Base-by-base conservation (phyloP, 2,113 vertebrate species). In the Pangasianodon gigas region DNA sequence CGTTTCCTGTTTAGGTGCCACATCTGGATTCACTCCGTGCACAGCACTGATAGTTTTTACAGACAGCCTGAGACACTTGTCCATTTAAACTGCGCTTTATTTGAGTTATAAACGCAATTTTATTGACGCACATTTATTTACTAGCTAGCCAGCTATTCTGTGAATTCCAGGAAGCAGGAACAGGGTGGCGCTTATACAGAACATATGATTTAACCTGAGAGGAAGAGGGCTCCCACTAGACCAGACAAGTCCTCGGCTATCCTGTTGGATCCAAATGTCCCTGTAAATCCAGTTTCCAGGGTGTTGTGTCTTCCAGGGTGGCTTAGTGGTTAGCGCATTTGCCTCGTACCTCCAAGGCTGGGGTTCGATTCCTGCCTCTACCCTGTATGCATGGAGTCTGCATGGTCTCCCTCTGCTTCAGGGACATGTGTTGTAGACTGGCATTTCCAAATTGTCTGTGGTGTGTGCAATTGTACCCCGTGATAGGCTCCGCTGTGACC, bases 141-240 rank as follows among this genome's bases (percentile, higher is more conserved):
- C 58, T 19, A 67, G 58, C 58, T 65, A 29, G 32, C 19, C 4
- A 48, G 37, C 37, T 46, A 37, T 46, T 21, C 46, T 41, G 11
- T 8, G 13, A 62, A 13, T 32, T 56, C 0, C 19, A n/a, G 87
- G 87, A 88, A 88, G 46, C 60, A 67, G 44, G 48, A 83, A 88
- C 10, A 37, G 75, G 44, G 58, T 51, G 65, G 77, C 9, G n/a
- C 19, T 48, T 79, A 5, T 46, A 26, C 48, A 77, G 11, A 54
- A 11, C 37, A 58, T 6, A 77, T 41, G 46, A 51, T 71, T 54
- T 54, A 4, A 71, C n/a, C 29, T 44, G 0, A 24, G n/a, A 37
- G 29, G 54, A 77, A 60, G 52, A 14, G 4, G 6, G 3, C 7
- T 10, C n/a, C 44, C 3, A 18, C 19, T 3, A 37, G n/a, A 37